Evolutionary conservation across 2,888 invertebrate genomes (phyloP), one percentile per base, ranked within the genome.

Genomic region (Eupelmus urozonus): DNA sequence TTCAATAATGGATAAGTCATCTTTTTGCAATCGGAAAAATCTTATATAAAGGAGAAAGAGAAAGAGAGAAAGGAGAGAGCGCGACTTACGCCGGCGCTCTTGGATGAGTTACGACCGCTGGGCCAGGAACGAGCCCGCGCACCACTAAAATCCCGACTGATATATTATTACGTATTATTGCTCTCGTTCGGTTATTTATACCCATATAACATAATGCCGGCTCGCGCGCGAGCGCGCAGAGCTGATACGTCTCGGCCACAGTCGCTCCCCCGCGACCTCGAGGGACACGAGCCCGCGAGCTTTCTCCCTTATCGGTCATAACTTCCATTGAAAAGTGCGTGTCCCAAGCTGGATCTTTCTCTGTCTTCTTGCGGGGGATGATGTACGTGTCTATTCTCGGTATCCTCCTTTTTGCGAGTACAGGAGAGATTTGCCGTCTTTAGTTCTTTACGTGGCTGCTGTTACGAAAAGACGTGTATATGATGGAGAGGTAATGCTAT

Each of bases 151-250:
- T 90, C 89, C 89, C 88, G 88, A 86, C 89, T 90, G 89, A 90
- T 90, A 90, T 90, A 90, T 90, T 90, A 90, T 90, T 89, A 89
- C 89, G 89, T 89, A 89, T 89, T 88, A 89, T 89, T 89, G 89
- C 88, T 87, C 86, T 87, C 85, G 86, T 88, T 88, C 88, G 88
- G 89, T 89, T 89, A 89, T 89, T 89, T 89, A 89, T 89, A 89
- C 87, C 88, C 88, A 88, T 89, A 88, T 89, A 89, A 89, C 88
- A 87, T 89, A 89, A 89, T 88, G 88, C 89, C 85, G n/a, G 82
- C 84, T 87, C 87, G 86, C 87, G 88, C 86, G 87, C 87, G 53
- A 20, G 53, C 5, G 23, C 51, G 23, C 7, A 23, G 27, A n/a
- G 18, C 65, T 42, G 23, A 63, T 65, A 45, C 13, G 13, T 45